Percentiles rank a stretch among this genome's conserved stretches.
phyloP scores from a whole-genome alignment of 2,888 invertebrate genomes.

The Euplagia quadripunctaria region DNA sequence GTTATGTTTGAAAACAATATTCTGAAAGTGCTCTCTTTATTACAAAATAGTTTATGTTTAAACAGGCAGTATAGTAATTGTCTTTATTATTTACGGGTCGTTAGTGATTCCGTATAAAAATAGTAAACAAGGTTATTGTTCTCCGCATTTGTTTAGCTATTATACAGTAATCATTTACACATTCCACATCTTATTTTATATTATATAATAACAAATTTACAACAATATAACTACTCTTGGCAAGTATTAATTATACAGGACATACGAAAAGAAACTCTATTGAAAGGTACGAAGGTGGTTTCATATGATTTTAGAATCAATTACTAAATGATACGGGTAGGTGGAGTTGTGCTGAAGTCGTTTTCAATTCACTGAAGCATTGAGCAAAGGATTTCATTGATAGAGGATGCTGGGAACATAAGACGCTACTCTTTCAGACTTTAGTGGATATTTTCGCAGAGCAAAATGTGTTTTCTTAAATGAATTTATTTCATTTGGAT shows the following conservation, averaged over 20 bases:
- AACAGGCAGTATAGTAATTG: background rate
- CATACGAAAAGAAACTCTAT: conserved; percentile 32
- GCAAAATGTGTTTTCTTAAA: conserved; percentile 26
- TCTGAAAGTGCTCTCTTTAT: background rate
- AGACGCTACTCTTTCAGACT: conserved; percentile 31
- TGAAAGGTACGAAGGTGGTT: conserved; percentile 17
- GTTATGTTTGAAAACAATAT: background rate
- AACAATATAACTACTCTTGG: conserved; percentile 9
- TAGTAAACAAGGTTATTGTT: conserved; percentile 17
- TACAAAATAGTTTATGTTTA: conserved; percentile 4
- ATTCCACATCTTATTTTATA: conserved; percentile 10
- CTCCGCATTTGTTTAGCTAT: conserved; percentile 13
- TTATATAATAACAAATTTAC: conserved; percentile 6
- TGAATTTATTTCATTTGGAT: conserved; percentile 14
- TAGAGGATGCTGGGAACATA: conserved; percentile 38
- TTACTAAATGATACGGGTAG: conserved; percentile 51
- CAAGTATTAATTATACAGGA: conserved; percentile 12
- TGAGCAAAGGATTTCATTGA: conserved; percentile 44
- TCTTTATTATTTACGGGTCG: background rate
- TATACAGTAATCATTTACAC: conserved; percentile 15
- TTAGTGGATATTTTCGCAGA: conserved; percentile 20
- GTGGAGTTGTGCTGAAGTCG: conserved; percentile 51
- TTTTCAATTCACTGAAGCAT: conserved; percentile 56
- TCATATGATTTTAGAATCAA: conserved; percentile 45
- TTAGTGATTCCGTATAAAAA: conserved; percentile 8